These are phyloP conservation scores for Lasioglossum figueresi DNA, from an alignment of 2,888 invertebrate species.

Conservation along the genomic window DNA sequence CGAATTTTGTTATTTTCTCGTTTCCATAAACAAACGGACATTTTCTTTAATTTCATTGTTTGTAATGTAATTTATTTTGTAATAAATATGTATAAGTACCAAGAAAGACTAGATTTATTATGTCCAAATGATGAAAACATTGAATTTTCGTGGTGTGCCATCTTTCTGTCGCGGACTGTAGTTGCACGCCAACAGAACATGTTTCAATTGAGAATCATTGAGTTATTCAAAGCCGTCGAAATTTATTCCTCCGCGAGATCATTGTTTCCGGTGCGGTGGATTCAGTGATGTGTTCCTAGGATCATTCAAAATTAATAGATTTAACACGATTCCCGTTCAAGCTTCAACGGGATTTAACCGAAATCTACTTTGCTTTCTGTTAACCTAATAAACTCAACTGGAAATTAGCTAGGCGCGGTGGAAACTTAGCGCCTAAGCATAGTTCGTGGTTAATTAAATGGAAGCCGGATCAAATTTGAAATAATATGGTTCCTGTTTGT, in stretches of 20 bases:
- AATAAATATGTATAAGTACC: too few species aligned
- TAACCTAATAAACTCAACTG: slow-evolving; percentile 51
- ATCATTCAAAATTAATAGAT: slow-evolving; percentile 44
- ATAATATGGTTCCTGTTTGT: neutral
- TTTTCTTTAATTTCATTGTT: too few species aligned
- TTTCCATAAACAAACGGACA: too few species aligned
- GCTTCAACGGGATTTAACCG: slow-evolving; percentile 34
- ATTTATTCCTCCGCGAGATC: neutral
- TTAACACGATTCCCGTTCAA: slow-evolving; percentile 31
- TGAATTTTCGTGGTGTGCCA: too few species aligned
- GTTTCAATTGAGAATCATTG: neutral
- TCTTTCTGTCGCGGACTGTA: too few species aligned
- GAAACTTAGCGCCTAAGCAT: slow-evolving; percentile 30
- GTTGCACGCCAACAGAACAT: neutral
- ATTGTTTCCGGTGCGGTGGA: neutral
- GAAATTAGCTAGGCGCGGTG: slow-evolving; percentile 42
- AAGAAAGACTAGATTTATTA: too few species aligned
- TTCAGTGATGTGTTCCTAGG: slow-evolving; percentile 3
- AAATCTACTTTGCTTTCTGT: slow-evolving; percentile 39
- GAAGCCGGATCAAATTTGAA: neutral
- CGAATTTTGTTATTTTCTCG: too few species aligned
- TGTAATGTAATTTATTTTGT: too few species aligned
- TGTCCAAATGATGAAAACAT: too few species aligned
- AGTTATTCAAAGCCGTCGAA: neutral
- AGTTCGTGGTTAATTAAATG: slow-evolving; percentile 42